Evolutionary conservation across 2,888 invertebrate species (phyloP).

Genomic region (Megastigmus dorsalis): DNA sequence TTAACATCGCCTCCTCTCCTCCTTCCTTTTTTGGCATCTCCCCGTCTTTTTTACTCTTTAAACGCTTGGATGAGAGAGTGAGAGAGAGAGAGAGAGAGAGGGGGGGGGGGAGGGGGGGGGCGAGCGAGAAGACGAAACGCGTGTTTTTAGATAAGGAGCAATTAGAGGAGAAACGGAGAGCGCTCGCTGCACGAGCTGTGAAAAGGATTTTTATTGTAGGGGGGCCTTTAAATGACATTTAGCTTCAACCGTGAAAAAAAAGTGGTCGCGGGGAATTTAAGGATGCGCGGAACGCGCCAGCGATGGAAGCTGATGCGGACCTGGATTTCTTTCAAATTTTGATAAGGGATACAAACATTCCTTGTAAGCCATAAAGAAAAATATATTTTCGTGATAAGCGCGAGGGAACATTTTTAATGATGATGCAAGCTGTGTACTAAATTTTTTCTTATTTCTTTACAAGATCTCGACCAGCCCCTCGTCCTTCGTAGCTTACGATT

Average conservation of each 20-base stretch:
- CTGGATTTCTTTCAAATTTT: not conserved
- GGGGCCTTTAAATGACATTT: constrained; percentile 55
- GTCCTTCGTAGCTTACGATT: too few species aligned
- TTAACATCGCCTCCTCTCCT: constrained; percentile 3
- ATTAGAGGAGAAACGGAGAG: constrained; percentile 52
- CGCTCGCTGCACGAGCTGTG: constrained; percentile 56
- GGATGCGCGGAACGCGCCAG: not conserved
- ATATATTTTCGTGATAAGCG: too few species aligned
- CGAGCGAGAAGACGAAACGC: constrained; percentile 43
- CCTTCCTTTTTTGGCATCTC: not conserved
- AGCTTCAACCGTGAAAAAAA: constrained; percentile 10
- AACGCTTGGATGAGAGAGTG: not conserved
- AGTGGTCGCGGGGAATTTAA: constrained; percentile 25
- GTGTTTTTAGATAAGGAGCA: constrained; percentile 54
- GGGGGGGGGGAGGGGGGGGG: constrained; percentile 3
- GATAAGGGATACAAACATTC: not conserved
- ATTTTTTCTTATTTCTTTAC: too few species aligned
- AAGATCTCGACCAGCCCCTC: too few species aligned
- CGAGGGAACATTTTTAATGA: too few species aligned
- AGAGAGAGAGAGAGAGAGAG: constrained; percentile 22
- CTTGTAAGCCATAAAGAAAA: too few species aligned
- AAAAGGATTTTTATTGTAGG: constrained; percentile 68
- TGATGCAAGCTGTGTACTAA: too few species aligned
- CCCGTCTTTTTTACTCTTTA: not conserved
- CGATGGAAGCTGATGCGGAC: not conserved